Base-by-base conservation (phyloP, 2,113 vertebrate genomes). In the Microcebus lehilahytsara region DNA sequence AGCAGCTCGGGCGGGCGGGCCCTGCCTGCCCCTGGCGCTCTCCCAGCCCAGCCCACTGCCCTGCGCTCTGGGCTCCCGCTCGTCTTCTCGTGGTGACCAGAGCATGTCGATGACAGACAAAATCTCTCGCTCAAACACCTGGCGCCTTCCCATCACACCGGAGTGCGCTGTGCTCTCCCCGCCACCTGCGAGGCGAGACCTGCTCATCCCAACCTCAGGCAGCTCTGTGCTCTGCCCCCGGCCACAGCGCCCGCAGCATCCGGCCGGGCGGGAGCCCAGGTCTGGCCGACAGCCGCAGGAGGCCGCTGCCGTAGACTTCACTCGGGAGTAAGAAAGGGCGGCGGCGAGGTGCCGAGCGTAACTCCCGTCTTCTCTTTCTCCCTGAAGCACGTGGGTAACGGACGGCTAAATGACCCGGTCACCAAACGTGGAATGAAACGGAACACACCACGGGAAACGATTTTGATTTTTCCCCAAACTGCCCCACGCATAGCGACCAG, bases 1-100 rank as follows among this genome's bases (percentile, higher is more conserved):
- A n/a, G n/a, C n/a, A n/a, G n/a, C n/a, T 23, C 64, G 0, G 0
- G 2, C 30, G 0, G 0, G 2, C 0, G 23, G 13, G 12, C 3
- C 16, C 49, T 8, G 40, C 51, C 2, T n/a, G 1, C 58, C 16
- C 7, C 2, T 2, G 3, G 4, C 27, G 11, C 62, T 64, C 62
- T 64, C 4, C 10, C 17, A 34, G 27, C 40, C 27, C 2, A 10
- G 10, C 32, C n/a, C 37, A 42, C 42, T 14, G 2, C 53, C 58
- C 62, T 46, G 23, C 64, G 46, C 40, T 34, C 25, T 3, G 9
- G 12, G 34, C 56, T 51, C 85, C 17, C 0, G 17, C 20, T 25
- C 20, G 19, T 14, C 23, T 58, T 51, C 56, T 37, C 27, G 12
- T 5, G n/a, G 27, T 9, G 32, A 22, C 22, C 56, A 2, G 0